Conservation (phyloP, 2,797 vertebrate species). For the Cephalopachus bancanus region DNA sequence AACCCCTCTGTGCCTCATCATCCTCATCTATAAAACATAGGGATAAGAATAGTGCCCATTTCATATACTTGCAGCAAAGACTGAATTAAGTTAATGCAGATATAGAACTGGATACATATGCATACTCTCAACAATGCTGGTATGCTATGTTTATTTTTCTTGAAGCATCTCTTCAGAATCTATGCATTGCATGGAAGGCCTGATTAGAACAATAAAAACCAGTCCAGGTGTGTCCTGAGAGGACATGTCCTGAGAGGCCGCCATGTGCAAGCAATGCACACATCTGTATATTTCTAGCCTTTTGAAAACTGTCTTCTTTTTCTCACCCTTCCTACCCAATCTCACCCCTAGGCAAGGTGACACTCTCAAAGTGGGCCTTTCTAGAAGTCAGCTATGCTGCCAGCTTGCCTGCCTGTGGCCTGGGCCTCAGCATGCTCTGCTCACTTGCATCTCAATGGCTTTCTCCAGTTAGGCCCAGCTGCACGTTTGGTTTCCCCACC, state of each 20-base stretch:
- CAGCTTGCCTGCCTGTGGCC: background rate
- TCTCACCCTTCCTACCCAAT: background rate
- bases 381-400: too few relatives aligned
- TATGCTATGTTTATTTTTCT: slow-evolving; percentile 35
- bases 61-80: background rate
- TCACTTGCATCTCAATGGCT: slow-evolving; percentile 45
- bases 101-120: background rate
- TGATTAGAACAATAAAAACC: slow-evolving; percentile 33
- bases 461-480: slow-evolving; percentile 5
- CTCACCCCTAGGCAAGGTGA: background rate
- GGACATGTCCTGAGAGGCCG: slow-evolving; percentile 12
- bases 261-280: background rate
- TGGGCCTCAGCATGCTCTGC: background rate
- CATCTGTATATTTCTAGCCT: background rate
- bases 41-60: background rate
- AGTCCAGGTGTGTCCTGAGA: slow-evolving; percentile 38
- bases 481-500: background rate
- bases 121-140: background rate
- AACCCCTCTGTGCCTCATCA: background rate
- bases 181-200: background rate
- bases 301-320: slow-evolving; percentile 18
- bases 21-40: background rate
- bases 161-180: slow-evolving; percentile 64
- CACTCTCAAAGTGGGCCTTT: background rate
- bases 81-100: slow-evolving; percentile 18